These are phyloP conservation scores for Polietes domitor DNA, from an alignment of 2,888 invertebrate genomes.

Conservation along the genomic window DNA sequence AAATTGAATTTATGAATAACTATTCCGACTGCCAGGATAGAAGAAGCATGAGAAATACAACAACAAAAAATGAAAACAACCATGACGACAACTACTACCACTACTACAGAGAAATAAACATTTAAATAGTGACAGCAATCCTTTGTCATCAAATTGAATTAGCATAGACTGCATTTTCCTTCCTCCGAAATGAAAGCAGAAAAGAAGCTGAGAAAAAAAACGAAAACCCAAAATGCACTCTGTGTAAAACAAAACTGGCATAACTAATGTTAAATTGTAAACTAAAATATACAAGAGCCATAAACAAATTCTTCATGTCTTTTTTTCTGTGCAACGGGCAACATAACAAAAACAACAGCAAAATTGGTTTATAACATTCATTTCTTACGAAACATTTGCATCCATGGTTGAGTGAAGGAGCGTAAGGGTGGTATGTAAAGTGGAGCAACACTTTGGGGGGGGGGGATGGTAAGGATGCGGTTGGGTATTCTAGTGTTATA, in stretches of 20 bases:
- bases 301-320: constrained; percentile 53
- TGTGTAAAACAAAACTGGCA: constrained; percentile 14
- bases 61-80: not conserved
- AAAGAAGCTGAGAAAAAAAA: constrained; percentile 1
- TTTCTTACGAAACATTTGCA: constrained; percentile 54
- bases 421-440: not conserved
- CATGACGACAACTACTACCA: not conserved
- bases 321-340: constrained; percentile 22
- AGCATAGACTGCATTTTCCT: constrained; percentile 61
- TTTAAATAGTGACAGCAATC: constrained; percentile 60
- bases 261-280: constrained; percentile 48
- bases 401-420: not conserved
- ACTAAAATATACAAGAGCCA: constrained; percentile 48
- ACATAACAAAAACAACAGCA: constrained; percentile 1
- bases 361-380: constrained; percentile 39
- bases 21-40: constrained; percentile 36
- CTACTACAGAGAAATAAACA: constrained; percentile 25
- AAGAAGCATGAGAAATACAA: not conserved
- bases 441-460: not conserved
- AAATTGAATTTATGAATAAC: constrained; percentile 65
- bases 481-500: no score
- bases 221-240: constrained; percentile 10
- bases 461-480: not conserved
- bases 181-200: not conserved
- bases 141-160: constrained; percentile 66